phyloP scores from a whole-genome alignment of 2,113 vertebrate species.

The Lophotis ruficrista region DNA sequence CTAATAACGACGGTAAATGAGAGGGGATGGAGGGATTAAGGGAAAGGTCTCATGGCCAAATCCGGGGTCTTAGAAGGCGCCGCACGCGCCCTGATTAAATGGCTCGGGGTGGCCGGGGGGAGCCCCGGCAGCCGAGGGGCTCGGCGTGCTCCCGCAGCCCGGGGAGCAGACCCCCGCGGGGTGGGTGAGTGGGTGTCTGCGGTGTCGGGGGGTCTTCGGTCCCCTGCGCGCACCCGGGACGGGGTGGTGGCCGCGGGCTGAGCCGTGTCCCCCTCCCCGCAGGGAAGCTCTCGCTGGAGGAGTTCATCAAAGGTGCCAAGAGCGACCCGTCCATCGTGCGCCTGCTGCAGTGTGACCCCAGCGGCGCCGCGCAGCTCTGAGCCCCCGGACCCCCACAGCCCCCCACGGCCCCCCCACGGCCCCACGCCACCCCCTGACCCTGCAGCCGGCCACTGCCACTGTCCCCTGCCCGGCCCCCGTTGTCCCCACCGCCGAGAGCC shows the following conservation, averaged over 20 bases:
- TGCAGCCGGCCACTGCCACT: neutral
- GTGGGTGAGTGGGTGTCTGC: fast-evolving
- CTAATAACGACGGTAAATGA: slow-evolving; percentile 95
- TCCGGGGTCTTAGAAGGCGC: neutral
- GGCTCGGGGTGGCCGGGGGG: neutral
- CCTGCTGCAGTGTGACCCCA: slow-evolving; percentile 98
- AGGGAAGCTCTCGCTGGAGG: slow-evolving; percentile 97
- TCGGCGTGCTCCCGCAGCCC: neutral
- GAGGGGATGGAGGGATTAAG: slow-evolving; percentile 49
- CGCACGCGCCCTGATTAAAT: slow-evolving; percentile 31
- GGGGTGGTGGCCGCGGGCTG: neutral
- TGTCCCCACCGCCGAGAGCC: neutral
- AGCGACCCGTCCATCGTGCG: slow-evolving; percentile 98
- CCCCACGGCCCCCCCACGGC: neutral
- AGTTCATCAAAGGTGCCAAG: slow-evolving; percentile 98
- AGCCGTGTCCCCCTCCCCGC: neutral
- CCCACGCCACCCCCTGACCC: neutral
- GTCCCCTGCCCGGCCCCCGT: fast-evolving
- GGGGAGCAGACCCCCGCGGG: fast-evolving
- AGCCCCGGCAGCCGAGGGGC: fast-evolving
- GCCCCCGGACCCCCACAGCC: neutral
- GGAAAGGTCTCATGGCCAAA: slow-evolving; percentile 53
- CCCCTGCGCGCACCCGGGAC: fast-evolving
- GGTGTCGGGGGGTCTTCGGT: neutral
- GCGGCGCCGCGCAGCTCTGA: slow-evolving; percentile 94